Evolutionary conservation across 2,113 vertebrate species (phyloP).

Genomic region (Dipodomys spectabilis): DNA sequence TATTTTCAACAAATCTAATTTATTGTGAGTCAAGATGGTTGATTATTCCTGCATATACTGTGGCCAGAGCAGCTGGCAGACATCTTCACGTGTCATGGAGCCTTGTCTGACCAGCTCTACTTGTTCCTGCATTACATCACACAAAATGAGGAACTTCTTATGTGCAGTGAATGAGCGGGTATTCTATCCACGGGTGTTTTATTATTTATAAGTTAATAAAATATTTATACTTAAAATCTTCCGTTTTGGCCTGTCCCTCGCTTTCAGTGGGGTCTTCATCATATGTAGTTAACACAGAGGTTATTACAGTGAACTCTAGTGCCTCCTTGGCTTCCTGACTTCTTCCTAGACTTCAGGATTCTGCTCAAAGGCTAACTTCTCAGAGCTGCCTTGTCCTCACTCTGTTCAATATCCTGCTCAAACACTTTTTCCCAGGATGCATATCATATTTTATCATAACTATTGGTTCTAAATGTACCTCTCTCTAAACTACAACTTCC

Average conservation of each 20-base stretch:
- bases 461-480: neutral
- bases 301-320: neutral
- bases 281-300: neutral
- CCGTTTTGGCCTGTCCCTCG: neutral
- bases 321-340: neutral
- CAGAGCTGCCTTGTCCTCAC: neutral
- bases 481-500: neutral
- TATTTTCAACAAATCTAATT: neutral
- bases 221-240: neutral
- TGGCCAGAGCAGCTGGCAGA: neutral
- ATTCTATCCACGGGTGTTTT: neutral
- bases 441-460: neutral
- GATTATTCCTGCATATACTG: neutral
- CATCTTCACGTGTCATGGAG: neutral
- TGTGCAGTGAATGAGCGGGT: neutral
- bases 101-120: neutral
- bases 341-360: neutral
- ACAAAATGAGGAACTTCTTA: neutral
- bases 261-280: neutral
- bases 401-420: neutral
- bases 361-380: neutral
- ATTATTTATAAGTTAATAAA: slow-evolving; percentile 62
- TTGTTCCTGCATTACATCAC: neutral
- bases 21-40: neutral
- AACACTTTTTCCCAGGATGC: neutral